Evolutionary conservation across 2,888 invertebrate genomes (phyloP).

Genomic region (Ryuthela nishihirai): DNA sequence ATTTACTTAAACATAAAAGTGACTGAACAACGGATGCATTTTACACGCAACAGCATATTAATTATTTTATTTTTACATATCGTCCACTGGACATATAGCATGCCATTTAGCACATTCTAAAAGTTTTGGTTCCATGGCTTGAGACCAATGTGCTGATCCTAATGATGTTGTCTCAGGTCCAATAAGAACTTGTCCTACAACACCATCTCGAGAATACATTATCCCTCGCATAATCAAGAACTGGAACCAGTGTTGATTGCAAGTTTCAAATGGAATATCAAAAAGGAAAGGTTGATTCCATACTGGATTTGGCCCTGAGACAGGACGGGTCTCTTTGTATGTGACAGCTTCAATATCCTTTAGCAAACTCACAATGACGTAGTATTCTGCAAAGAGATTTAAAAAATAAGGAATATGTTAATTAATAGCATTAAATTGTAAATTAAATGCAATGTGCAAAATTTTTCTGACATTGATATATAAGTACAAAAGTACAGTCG

Average conservation of each 20-base stretch:
- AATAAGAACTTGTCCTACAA: conserved; percentile 46
- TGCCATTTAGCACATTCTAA: conserved; percentile 46
- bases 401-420: conserved; percentile 10
- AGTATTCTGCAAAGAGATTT: conserved; percentile 43
- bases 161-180: conserved; percentile 42
- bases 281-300: conserved; percentile 48
- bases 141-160: conserved; percentile 45
- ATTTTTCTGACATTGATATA: too few species aligned
- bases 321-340: conserved; percentile 42
- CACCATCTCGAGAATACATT: conserved; percentile 44
- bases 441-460: too few species aligned
- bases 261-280: conserved; percentile 39
- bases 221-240: conserved; percentile 45
- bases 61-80: too few species aligned
- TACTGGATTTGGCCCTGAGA: conserved; percentile 43
- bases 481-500: too few species aligned
- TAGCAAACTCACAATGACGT: conserved; percentile 44
- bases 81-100: conserved; percentile 27
- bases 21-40: too few species aligned
- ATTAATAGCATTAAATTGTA: too few species aligned
- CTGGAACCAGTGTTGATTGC: conserved; percentile 42
- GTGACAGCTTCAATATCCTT: conserved; percentile 38
- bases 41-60: too few species aligned
- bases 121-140: conserved; percentile 42
- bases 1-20: too few species aligned